Conservation (phyloP, 2,113 vertebrate species). For the Andinoacara biseriatus region DNA sequence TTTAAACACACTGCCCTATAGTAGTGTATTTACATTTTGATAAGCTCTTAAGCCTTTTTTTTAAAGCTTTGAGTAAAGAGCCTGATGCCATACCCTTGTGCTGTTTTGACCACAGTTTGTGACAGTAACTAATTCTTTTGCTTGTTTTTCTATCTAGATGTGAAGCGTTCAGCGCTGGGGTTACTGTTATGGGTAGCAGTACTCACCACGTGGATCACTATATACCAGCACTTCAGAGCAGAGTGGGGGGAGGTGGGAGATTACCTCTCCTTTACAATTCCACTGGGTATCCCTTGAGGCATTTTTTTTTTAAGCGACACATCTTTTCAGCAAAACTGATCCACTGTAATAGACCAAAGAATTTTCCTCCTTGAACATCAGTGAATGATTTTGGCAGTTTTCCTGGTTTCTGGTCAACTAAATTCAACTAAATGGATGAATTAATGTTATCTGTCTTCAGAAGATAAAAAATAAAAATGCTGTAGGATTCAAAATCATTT, state of each 20-base stretch:
- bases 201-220: constrained; percentile 89
- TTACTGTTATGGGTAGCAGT: constrained; percentile 87
- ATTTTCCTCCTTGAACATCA: constrained; percentile 7
- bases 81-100: background rate
- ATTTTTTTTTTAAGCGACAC: background rate
- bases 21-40: background rate
- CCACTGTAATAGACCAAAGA: constrained; percentile 40
- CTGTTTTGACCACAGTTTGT: background rate
- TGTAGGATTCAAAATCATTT: background rate
- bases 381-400: constrained; percentile 1
- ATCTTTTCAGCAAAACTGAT: constrained; percentile 25
- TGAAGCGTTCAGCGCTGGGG: constrained; percentile 88
- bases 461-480: background rate
- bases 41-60: too few relatives aligned
- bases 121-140: background rate
- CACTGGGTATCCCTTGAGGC: constrained; percentile 81
- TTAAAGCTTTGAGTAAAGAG: background rate
- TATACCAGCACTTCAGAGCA: constrained; percentile 89
- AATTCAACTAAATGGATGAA: background rate
- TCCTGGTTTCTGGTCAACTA: background rate
- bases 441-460: background rate
- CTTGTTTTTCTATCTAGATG: constrained; percentile 79
- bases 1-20: background rate
- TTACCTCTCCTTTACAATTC: constrained; percentile 91
- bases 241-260: constrained; percentile 89